These are phyloP conservation scores for Invenusta paracnida DNA, from an alignment of 2,888 invertebrate genomes.

Conservation along the genomic window DNA sequence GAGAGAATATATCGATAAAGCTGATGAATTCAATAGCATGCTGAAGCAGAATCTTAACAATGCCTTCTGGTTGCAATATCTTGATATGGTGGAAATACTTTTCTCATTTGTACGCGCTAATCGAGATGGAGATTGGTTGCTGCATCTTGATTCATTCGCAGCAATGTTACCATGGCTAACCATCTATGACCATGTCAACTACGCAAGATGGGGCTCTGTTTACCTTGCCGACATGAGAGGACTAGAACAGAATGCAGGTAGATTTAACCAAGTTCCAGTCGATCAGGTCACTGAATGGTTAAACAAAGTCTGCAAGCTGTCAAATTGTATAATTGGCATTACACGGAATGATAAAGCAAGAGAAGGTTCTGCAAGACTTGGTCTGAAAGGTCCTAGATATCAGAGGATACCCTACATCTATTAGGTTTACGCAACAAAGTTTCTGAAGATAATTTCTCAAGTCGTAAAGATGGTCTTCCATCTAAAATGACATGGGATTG, in stretches of 20 bases:
- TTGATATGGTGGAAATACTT: constrained; percentile 17
- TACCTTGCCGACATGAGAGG: constrained; percentile 43
- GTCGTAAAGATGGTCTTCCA: not conserved
- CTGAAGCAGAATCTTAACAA: not conserved
- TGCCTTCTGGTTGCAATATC: not conserved
- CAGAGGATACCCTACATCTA: not conserved
- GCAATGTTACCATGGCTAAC: constrained; percentile 45
- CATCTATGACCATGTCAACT: constrained; percentile 45
- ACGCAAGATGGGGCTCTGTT: constrained; percentile 46
- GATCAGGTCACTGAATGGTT: not conserved
- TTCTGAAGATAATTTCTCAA: not conserved
- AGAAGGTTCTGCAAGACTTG: not conserved
- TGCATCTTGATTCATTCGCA: constrained; percentile 44
- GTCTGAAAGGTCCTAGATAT: not conserved
- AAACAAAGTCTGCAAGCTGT: not conserved
- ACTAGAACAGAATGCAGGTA: not conserved
- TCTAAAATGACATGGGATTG: not conserved
- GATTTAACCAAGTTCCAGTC: not conserved
- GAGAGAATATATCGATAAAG: not conserved
- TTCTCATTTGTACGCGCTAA: constrained; percentile 44
- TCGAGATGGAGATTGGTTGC: constrained; percentile 44
- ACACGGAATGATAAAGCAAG: not conserved
- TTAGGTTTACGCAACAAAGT: not conserved
- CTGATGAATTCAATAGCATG: not conserved
- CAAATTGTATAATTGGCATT: not conserved